Evolutionary conservation across 92 coral and sea anemone genomes (phyloP).

Genomic region (Micromussa lordhowensis): DNA sequence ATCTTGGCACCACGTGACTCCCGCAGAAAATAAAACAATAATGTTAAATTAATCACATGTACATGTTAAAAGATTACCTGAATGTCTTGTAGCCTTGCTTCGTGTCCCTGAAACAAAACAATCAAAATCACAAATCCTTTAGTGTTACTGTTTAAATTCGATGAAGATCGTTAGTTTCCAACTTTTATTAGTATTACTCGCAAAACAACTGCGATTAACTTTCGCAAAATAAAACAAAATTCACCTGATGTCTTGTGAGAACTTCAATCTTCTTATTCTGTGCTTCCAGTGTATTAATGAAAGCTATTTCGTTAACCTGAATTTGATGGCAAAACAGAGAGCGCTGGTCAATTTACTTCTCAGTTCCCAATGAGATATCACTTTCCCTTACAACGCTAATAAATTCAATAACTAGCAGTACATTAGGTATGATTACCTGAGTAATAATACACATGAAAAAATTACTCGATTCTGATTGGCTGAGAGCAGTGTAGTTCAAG

Average conservation of each 20-base stretch:
- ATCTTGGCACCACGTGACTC: neutral
- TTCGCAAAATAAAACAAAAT: neutral
- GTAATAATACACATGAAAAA: too few species aligned
- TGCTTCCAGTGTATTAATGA: slow-evolving; percentile 93
- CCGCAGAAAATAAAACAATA: neutral
- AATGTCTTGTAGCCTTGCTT: slow-evolving; percentile 94
- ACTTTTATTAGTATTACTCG: neutral
- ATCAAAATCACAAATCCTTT: neutral
- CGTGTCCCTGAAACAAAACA: slow-evolving; percentile 80
- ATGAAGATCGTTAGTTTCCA: neutral
- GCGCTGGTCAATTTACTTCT: neutral
- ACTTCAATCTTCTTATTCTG: slow-evolving; percentile 99
- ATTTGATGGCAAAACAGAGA: neutral
- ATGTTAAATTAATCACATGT: too few species aligned
- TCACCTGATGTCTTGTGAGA: slow-evolving; percentile 93
- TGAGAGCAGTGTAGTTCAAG: too few species aligned
- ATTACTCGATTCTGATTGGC: too few species aligned
- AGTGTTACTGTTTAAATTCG: neutral
- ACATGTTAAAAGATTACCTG: slow-evolving; percentile 57
- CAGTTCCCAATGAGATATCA: neutral
- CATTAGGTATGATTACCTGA: too few species aligned
- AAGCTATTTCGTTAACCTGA: slow-evolving; percentile 98
- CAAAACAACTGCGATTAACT: neutral
- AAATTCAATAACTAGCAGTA: too few species aligned
- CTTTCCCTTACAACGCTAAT: too few species aligned